A percentile compares a stretch with the other conserved stretches of the same genome.
These are phyloP conservation scores for Tinea trinotella DNA, from an alignment of 2,888 invertebrate species.

Conservation along the genomic window DNA sequence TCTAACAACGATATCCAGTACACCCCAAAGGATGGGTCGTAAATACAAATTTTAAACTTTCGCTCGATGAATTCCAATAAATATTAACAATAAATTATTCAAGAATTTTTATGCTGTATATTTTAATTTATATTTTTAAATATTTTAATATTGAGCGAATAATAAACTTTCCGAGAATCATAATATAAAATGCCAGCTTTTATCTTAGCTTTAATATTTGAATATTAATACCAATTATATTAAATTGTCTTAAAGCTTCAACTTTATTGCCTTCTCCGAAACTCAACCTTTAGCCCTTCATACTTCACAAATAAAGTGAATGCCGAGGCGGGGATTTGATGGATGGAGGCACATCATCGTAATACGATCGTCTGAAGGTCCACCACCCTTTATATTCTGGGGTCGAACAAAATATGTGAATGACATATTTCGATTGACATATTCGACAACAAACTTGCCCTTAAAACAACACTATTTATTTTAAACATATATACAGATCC, in stretches of 20 bases:
- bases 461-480: neutral
- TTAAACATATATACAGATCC: too few relatives aligned
- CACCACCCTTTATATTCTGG: constrained; percentile 8
- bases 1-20: neutral
- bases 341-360: constrained; percentile 12
- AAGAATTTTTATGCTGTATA: too few relatives aligned
- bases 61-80: too few relatives aligned
- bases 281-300: neutral
- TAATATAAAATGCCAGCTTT: too few relatives aligned
- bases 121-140: too few relatives aligned
- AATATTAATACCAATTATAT: too few relatives aligned
- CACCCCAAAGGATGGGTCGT: neutral
- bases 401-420: neutral
- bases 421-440: constrained; percentile 14
- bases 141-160: too few relatives aligned
- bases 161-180: too few relatives aligned
- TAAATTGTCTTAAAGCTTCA: neutral
- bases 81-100: too few relatives aligned
- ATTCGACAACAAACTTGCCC: constrained; percentile 13
- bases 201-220: too few relatives aligned
- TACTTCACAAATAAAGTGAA: constrained; percentile 1
- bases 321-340: constrained; percentile 16
- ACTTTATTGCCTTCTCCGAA: constrained; percentile 6
- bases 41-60: too few relatives aligned
- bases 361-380: constrained; percentile 17